Evolutionary conservation across 35 echinoderm and acorn worm genomes (phyloP).

Genomic region (Patiria miniata): DNA sequence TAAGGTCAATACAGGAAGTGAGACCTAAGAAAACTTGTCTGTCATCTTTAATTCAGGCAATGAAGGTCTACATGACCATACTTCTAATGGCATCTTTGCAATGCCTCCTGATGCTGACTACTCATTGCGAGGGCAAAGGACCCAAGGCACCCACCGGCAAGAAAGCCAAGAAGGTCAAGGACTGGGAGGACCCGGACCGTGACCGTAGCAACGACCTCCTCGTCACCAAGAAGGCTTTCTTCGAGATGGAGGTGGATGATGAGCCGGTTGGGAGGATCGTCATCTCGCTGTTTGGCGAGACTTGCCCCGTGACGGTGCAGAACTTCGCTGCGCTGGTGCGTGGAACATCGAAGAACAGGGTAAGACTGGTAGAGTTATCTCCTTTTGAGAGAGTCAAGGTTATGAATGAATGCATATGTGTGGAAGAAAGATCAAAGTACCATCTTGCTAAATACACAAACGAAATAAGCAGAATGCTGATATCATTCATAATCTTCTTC

Average conservation of each 20-base stretch:
- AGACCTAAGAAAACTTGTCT: too few relatives aligned
- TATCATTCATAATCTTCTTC: too few relatives aligned
- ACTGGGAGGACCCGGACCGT: slow-evolving; percentile 70
- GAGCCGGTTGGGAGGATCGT: slow-evolving; percentile 77
- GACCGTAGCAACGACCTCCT: slow-evolving; percentile 76
- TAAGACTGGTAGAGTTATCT: slow-evolving; percentile 37
- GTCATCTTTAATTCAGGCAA: not conserved
- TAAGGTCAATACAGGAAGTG: too few relatives aligned
- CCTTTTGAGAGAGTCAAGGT: too few relatives aligned
- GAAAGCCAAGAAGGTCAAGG: slow-evolving; percentile 56
- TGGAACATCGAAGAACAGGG: slow-evolving; percentile 79
- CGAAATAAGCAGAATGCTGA: too few relatives aligned
- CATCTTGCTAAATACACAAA: too few relatives aligned
- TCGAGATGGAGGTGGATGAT: slow-evolving; percentile 87
- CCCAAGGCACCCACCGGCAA: not conserved
- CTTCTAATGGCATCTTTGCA: not conserved
- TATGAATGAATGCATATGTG: too few relatives aligned
- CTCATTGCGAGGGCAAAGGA: not conserved
- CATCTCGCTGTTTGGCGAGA: slow-evolving; percentile 83
- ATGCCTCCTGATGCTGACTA: not conserved
- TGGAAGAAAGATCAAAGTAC: too few relatives aligned
- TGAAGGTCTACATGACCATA: not conserved
- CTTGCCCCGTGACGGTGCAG: slow-evolving; percentile 84
- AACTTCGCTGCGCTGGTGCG: slow-evolving; percentile 89
- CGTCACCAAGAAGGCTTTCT: slow-evolving; percentile 91